phyloP scores from a whole-genome alignment of 2,113 vertebrate species.

The Sorex araneus region DNA sequence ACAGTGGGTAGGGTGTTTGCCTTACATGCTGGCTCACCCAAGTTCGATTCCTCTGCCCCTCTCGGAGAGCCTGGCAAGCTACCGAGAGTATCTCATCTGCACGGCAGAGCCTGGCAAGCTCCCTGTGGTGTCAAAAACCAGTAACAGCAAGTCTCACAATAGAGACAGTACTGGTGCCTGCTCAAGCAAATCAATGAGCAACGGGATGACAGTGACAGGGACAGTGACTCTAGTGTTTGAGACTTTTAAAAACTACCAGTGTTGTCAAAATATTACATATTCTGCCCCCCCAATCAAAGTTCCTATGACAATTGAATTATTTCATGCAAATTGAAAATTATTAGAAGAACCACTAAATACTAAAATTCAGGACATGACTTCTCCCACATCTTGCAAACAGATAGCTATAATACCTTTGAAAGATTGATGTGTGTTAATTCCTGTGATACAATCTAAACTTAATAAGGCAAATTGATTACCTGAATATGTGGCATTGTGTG shows the following conservation, averaged over 20 bases:
- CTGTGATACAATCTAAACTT: background rate
- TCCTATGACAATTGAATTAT: background rate
- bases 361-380: background rate
- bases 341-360: background rate
- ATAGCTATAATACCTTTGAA: background rate
- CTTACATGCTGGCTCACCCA: too few species aligned
- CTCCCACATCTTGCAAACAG: conserved; percentile 38
- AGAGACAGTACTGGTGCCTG: too few species aligned
- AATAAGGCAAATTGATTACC: background rate
- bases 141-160: too few species aligned
- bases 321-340: conserved; percentile 45
- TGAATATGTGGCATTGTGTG: background rate
- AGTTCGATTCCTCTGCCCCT: too few species aligned
- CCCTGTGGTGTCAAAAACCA: too few species aligned
- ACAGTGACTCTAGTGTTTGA: background rate
- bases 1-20: too few species aligned
- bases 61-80: too few species aligned
- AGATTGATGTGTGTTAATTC: background rate
- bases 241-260: conserved; percentile 23
- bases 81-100: too few species aligned
- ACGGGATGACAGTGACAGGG: too few species aligned
- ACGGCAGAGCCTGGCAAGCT: too few species aligned
- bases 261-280: conserved; percentile 30
- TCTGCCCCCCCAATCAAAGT: background rate
- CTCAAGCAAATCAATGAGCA: too few species aligned